Percentiles rank a stretch among this genome's conserved stretches.
These are phyloP conservation scores for Eidolon dupreanum DNA, from an alignment of 2,797 vertebrate genomes.

Conservation along the genomic window DNA sequence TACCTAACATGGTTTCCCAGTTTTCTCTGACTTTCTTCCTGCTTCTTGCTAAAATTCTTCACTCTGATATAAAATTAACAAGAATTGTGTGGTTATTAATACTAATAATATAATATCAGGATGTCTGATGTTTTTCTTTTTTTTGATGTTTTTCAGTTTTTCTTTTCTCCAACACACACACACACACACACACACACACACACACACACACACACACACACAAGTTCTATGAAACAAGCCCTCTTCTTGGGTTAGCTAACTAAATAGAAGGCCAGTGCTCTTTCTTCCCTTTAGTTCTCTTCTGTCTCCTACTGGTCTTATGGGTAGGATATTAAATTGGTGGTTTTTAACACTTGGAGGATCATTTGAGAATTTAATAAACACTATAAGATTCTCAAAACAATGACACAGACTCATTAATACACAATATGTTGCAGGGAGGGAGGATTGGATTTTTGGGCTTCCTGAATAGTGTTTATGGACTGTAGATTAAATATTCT, in stretches of 20 bases:
- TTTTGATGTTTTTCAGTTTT: not conserved
- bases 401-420: not conserved
- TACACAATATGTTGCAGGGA: not conserved
- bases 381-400: not conserved
- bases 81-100: not conserved
- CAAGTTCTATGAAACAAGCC: not conserved
- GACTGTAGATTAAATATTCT: not conserved
- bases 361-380: not conserved
- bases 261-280: not conserved
- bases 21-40: not conserved
- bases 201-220: not conserved
- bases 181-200: not conserved
- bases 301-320: not conserved
- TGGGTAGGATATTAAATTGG: not conserved
- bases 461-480: not conserved
- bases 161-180: not conserved
- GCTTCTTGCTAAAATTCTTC: not conserved
- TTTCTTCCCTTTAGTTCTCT: not conserved
- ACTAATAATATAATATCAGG: not conserved
- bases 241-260: not conserved
- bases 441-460: not conserved
- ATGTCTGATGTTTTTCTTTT: not conserved
- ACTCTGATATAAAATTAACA: conserved; percentile 5
- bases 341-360: not conserved
- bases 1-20: not conserved